These are phyloP conservation scores for Habrosyne pyritoides DNA, from an alignment of 2,888 invertebrate genomes.

Conservation along the genomic window DNA sequence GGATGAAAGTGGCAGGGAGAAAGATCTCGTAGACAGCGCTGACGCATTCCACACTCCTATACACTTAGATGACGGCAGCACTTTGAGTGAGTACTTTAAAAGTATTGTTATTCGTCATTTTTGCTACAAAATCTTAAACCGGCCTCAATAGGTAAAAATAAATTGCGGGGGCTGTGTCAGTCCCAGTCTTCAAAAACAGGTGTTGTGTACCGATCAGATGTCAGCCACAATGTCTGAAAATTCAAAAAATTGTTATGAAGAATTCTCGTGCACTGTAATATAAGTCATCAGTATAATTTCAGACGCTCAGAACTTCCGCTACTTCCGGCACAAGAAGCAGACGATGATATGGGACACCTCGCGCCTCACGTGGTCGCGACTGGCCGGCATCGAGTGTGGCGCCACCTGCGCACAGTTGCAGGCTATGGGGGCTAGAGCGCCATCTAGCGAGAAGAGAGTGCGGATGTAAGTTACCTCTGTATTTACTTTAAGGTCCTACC, in stretches of 20 bases:
- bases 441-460: conserved; percentile 83
- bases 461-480: conserved; percentile 78
- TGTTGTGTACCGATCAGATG: no score
- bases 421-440: conserved; percentile 82
- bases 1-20: conserved; percentile 55
- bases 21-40: conserved; percentile 50
- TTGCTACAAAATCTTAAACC: neutral
- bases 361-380: conserved; percentile 86
- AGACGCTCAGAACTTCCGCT: conserved; percentile 84
- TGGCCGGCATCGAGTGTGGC: conserved; percentile 89
- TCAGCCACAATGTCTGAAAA: no score
- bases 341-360: conserved; percentile 91
- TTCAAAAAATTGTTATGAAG: no score
- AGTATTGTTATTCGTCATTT: neutral
- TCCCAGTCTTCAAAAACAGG: no score
- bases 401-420: conserved; percentile 86
- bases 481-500: no score
- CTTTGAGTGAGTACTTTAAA: conserved; percentile 57
- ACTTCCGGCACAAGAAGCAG: conserved; percentile 93
- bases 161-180: no score
- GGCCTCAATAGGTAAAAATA: neutral
- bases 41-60: conserved; percentile 66
- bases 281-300: conserved; percentile 7
- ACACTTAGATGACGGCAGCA: conserved; percentile 72
- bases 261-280: no score